Conservation (phyloP, 1,140 invertebrate genomes). For the Platorchestia sp. region DNA sequence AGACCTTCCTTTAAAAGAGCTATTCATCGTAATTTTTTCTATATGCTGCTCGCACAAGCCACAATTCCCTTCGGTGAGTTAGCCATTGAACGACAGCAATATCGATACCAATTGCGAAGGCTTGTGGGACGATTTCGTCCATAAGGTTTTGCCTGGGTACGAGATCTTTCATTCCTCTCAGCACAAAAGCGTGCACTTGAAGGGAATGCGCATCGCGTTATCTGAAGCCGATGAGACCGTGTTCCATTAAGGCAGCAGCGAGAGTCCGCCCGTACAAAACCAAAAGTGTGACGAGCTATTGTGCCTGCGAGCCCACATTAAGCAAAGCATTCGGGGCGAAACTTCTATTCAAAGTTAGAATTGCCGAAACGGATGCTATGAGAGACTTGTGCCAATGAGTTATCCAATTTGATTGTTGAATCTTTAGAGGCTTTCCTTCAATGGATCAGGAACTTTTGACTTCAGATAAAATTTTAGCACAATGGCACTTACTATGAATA, state of each 20-base stretch:
- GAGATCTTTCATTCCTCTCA: neutral
- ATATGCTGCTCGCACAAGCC: neutral
- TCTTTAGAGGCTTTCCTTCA: neutral
- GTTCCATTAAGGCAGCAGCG: neutral
- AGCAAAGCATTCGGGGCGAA: neutral
- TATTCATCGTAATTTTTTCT: too few species aligned
- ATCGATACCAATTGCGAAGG: neutral
- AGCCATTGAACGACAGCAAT: neutral
- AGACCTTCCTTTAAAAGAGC: neutral
- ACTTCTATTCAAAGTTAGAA: neutral
- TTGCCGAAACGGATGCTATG: neutral
- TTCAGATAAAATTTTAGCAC: neutral
- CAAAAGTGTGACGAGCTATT: neutral
- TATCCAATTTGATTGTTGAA: neutral
- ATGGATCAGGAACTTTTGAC: neutral
- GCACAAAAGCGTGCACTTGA: constrained; percentile 6
- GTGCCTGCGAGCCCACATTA: neutral
- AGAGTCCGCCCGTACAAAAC: neutral
- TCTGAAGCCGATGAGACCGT: neutral
- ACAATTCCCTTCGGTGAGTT: neutral
- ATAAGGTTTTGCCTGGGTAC: neutral
- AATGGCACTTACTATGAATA: too few species aligned
- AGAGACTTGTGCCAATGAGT: neutral
- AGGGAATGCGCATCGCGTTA: neutral
- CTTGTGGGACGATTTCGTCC: neutral